phyloP scores from a whole-genome alignment of 2,797 vertebrate species.

The Pseudomugil gertrudae region DNA sequence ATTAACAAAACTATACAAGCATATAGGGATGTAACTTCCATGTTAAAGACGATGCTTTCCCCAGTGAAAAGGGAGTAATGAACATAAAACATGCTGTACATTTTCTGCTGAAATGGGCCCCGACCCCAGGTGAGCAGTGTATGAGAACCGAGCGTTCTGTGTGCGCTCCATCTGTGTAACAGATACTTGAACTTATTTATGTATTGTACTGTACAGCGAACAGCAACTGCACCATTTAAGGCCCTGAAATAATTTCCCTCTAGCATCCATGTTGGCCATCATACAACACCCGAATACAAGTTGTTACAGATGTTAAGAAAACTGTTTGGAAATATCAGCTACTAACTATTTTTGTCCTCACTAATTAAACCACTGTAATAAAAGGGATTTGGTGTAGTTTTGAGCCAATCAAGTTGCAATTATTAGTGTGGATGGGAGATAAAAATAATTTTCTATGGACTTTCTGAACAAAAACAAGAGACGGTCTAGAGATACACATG shows the following conservation, averaged over 20 bases:
- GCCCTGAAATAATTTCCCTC: constrained; percentile 24
- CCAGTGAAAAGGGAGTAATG: constrained; percentile 10
- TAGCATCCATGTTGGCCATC: background rate
- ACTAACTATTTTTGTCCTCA: background rate
- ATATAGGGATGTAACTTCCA: background rate
- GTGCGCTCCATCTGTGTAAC: constrained; percentile 34
- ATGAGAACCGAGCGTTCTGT: constrained; percentile 52
- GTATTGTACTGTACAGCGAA: constrained; percentile 43
- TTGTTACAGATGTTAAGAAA: constrained; percentile 21
- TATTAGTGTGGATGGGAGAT: constrained; percentile 9
- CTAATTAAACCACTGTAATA: constrained; percentile 1
- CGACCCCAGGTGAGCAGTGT: constrained; percentile 14
- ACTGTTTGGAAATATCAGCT: background rate
- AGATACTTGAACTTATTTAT: constrained; percentile 45
- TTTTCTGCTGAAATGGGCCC: constrained; percentile 25
- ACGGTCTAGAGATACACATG: constrained; percentile 36
- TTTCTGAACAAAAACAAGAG: constrained; percentile 14
- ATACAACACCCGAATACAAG: background rate
- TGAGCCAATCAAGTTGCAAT: constrained; percentile 3
- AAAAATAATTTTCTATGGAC: constrained; percentile 5
- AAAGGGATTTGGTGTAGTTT: background rate
- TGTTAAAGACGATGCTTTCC: background rate
- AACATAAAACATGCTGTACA: constrained; percentile 14
- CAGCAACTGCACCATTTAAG: constrained; percentile 55
- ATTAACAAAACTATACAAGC: constrained; percentile 1